Evolutionary conservation across 2,888 invertebrate species (phyloP), one percentile per base, ranked within the genome.

Genomic region (Aphidoletes aphidimyza): DNA sequence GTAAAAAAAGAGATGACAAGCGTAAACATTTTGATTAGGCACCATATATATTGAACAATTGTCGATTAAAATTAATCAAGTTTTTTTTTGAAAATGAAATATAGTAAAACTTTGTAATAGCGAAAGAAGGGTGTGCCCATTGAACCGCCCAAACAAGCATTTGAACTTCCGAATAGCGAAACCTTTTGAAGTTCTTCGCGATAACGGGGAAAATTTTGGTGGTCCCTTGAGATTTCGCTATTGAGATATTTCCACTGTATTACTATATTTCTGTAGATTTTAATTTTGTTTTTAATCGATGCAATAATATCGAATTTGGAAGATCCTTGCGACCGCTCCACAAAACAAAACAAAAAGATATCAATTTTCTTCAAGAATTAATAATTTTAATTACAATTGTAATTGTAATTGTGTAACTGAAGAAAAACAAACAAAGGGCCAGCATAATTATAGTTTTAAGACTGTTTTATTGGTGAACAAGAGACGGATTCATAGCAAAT

Each of bases 241-340:
- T n/a, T n/a, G n/a, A n/a, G n/a, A n/a, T n/a, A n/a, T n/a, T n/a
- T n/a, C n/a, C n/a, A n/a, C n/a, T n/a, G n/a, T n/a, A n/a, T n/a
- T n/a, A n/a, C n/a, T n/a, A n/a, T n/a, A n/a, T n/a, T n/a, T n/a
- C n/a, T n/a, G 11, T 14, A 26, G 17, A 14, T 69, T 69, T 69
- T 69, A 34, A 30, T 69, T 30, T 14, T 30, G n/a, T 9, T 69
- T 69, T 69, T 69, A 30, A 69, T 69, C 34, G 69, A 69, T 69
- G 69, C 69, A 69, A 69, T 69, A 69, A 69, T 69, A 30, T 69
- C 69, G 69, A 69, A 69, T 1, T 69, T 30, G 26, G 17, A 69
- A 69, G n/a, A 69, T 54, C 5, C 1, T 54, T 22, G 6, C 17
- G 2, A 47, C 6, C 47, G 9, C n/a, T n/a, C n/a, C n/a, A n/a